phyloP scores from a whole-genome alignment of 2,888 invertebrate species.

The Esperia sulphurella region DNA sequence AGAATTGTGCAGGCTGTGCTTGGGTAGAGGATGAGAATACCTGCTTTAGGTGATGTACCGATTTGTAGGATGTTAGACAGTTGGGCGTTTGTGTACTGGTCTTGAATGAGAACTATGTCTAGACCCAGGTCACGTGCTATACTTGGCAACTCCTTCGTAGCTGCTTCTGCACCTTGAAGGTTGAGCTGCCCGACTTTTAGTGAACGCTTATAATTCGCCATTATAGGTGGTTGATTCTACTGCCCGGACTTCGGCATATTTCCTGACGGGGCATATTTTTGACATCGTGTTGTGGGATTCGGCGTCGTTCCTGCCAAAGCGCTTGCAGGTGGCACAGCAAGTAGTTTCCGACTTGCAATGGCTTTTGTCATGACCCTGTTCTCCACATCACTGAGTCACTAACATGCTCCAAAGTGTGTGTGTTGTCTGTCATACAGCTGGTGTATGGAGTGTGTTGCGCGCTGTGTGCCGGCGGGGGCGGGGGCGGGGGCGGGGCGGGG shows the following conservation, averaged over 20 bases:
- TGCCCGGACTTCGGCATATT: no score
- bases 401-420: no score
- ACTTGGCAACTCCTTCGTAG: constrained; percentile 18
- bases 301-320: no score
- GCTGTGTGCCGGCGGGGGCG: constrained; percentile 16
- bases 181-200: constrained; percentile 21
- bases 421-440: background rate
- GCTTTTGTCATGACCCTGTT: no score
- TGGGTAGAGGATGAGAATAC: constrained; percentile 6
- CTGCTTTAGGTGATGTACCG: constrained; percentile 15
- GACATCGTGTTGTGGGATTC: no score
- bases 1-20: constrained; percentile 10
- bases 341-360: no score
- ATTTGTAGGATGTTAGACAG: constrained; percentile 70
- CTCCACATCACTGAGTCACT: no score
- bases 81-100: constrained; percentile 44
- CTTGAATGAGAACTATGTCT: constrained; percentile 23
- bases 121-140: constrained; percentile 11
- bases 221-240: no score
- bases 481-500: constrained; percentile 11
- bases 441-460: constrained; percentile 1
- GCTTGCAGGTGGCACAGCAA: no score
- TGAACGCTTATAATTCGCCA: no score
- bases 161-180: constrained; percentile 13
- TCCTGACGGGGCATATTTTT: no score